Base-by-base conservation (phyloP, 1,140 invertebrate species). In the Stegodyphus dumicola region DNA sequence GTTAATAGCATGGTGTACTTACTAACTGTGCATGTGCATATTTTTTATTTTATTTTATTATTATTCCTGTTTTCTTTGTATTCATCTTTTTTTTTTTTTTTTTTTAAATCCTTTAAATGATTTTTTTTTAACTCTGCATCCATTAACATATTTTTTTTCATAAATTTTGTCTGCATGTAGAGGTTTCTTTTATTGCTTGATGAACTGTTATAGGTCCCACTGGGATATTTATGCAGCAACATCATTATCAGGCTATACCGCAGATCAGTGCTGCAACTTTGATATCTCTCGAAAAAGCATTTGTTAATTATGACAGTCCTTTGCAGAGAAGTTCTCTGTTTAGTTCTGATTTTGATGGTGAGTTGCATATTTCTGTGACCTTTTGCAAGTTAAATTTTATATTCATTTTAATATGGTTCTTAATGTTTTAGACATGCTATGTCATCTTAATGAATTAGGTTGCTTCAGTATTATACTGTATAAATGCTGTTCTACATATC, bases 141-240 rank as follows among this genome's bases (percentile, higher is more conserved):
- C 18, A 33, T 76, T 13, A 48, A 18, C 48, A 13, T 18, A 17
- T 60, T 75, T 75, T 56, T 11, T 56, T 33, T 33, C 60, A 64
- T 64, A 64, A 13, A 64, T 64, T 33, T 33, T 33, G 33, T 33
- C 33, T 33, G 33, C 33, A 33, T 33, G 33, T 33, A 33, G 33
- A 33, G 33, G 33, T 33, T 33, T 33, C 33, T 33, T 33, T 33
- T 33, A 33, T 33, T 33, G 33, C 33, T 33, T 33, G 33, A 33
- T 33, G 33, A 33, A 33, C 33, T 89, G 60, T 86, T 85, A 56
- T 87, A 94, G 95, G 95, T 74, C 96, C 96, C 48, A 95, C 94
- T 0, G 96, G 96, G 3, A 95, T 96, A 51, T 91, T 97, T 17
- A 97, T 97, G 88, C 96, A 97, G 89, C 96, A 97, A 90, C 96